Evolutionary conservation across 2,888 invertebrate genomes (phyloP), one percentile per base, ranked within the genome.

Genomic region (Caenorhabditis sp.): DNA sequence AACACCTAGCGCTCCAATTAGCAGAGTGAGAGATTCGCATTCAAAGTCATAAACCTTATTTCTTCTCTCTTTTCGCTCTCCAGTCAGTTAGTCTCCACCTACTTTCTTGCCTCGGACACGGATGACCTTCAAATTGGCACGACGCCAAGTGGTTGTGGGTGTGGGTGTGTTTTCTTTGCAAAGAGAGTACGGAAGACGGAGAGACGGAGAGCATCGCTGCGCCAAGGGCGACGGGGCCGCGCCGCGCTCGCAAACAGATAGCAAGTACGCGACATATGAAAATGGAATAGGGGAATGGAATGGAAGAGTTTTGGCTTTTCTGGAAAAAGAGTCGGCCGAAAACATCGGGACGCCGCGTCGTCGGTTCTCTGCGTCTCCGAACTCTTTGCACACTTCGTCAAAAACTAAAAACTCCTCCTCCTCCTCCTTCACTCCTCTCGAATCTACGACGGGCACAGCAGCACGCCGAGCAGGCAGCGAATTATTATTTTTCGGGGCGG

Each of bases 401-500:
- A 61, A 61, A 61, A 45, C 53, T 53, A 65, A 65, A 65, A 65
- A 55, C 46, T 55, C 41, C 46, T 26, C 26, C 46, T 46, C 46
- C 24, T 46, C 26, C 11, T 26, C 8, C 11, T 45, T 58, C n/a
- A n/a, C n/a, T 32, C 41, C 30, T 30, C 41, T 62, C 9, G 41
- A 7, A 6, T 41, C 41, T 17, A 9, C 13, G 6, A n/a, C 9
- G 35, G 4, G 35, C 2, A 9, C 4, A 35, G 4, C 9, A 7
- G 35, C 2, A 35, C 11, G 11, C 9, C 13, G 35, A 35, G 35
- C 35, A 35, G 30, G 6, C 30, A 30, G 9, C 35, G 66, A 66
- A 66, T 66, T 66, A 66, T 66, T 66, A 56, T 66, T 62, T 63
- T 55, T 46, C 66, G 56, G 66, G 30, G 48, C 50, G 66, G 66